Percentiles rank a stretch among this genome's conserved stretches.
Evolutionary conservation across 1,140 invertebrate species (phyloP).

Genomic region (Psix sp.): DNA sequence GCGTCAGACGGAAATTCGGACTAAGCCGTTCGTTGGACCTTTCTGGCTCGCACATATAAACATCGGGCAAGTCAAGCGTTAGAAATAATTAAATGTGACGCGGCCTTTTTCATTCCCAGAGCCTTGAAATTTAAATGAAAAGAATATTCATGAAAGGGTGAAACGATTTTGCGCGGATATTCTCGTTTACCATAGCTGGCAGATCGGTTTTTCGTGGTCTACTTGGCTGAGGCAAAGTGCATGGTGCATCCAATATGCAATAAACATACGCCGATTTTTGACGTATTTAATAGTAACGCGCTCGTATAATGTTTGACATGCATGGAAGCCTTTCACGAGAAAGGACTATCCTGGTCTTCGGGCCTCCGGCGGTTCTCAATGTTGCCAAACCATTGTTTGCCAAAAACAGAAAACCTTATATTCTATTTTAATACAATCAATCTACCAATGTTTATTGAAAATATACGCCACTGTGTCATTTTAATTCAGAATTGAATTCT

Average conservation of each 20-base stretch:
- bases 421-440: no score
- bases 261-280: conserved; percentile 74
- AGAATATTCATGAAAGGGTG: conserved; percentile 52
- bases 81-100: conserved; percentile 43
- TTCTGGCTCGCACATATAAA: no score
- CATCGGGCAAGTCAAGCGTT: no score
- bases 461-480: no score
- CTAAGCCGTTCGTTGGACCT: no score
- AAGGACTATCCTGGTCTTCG: conserved; percentile 62
- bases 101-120: conserved; percentile 29
- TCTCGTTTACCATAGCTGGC: conserved; percentile 46
- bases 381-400: not conserved
- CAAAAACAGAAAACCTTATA: not conserved
- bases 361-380: conserved; percentile 59
- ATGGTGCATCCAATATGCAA: conserved; percentile 75
- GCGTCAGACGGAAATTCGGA: no score
- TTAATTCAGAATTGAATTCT: no score
- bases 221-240: conserved; percentile 66
- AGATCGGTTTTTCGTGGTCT: conserved; percentile 65
- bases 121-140: conserved; percentile 56
- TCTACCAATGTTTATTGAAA: no score
- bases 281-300: conserved; percentile 77
- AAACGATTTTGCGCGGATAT: conserved; percentile 46
- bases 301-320: conserved; percentile 76
- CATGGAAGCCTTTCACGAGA: conserved; percentile 73